Percentiles rank a stretch among this genome's conserved stretches.
These are phyloP conservation scores for Coelogynopora nodosa DNA, from an alignment of 2,888 invertebrate genomes.

Conservation along the genomic window DNA sequence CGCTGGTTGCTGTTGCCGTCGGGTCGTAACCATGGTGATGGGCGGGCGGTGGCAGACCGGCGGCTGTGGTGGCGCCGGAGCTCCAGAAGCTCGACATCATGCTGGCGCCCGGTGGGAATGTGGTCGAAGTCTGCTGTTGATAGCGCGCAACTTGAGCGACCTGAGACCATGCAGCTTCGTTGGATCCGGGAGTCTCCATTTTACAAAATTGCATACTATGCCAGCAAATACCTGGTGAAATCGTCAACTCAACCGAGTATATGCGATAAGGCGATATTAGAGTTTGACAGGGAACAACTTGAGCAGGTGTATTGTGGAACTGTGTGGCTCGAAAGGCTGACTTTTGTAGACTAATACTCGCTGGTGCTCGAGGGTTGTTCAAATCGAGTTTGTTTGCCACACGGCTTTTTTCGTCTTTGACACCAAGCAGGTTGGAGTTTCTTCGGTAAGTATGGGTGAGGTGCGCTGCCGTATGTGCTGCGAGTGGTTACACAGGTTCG, in stretches of 20 bases:
- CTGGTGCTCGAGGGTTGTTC: no score
- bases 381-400: background rate
- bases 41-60: background rate
- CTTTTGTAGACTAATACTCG: background rate
- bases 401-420: background rate
- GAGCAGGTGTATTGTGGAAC: background rate
- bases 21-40: constrained; percentile 15
- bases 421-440: background rate
- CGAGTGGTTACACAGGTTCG: background rate
- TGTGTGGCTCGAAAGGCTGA: background rate
- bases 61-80: background rate
- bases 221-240: background rate
- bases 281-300: background rate
- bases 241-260: no score
- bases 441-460: background rate
- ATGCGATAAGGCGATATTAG: no score
- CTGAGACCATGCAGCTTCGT: background rate
- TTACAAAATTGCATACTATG: background rate
- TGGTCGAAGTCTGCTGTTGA: background rate
- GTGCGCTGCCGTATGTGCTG: background rate
- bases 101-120: background rate
- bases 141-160: background rate
- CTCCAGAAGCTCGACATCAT: constrained; percentile 32
- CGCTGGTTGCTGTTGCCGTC: background rate
- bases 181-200: background rate